Evolutionary conservation across 2,797 vertebrate genomes (phyloP).

Genomic region (Notoglanidium macrostoma): DNA sequence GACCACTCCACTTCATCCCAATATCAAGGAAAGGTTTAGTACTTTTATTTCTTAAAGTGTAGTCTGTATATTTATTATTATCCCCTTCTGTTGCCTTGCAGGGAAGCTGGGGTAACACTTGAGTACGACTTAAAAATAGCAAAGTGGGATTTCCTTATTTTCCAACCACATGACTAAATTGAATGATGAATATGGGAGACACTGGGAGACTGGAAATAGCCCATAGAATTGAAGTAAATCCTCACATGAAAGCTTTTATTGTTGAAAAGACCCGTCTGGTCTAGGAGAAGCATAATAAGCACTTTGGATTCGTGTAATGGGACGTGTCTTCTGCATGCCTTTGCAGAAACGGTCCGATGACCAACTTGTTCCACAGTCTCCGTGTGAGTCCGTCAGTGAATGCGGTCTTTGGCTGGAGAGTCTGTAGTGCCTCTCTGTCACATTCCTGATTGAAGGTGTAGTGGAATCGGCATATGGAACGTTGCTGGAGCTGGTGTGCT

Average conservation of each 20-base stretch:
- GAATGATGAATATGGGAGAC: conserved; percentile 25
- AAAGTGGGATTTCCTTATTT: conserved; percentile 32
- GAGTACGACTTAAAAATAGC: conserved; percentile 30
- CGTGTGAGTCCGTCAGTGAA: conserved; percentile 6
- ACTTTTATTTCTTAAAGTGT: background rate
- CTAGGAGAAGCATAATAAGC: conserved; percentile 70
- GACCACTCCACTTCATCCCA: too few relatives aligned
- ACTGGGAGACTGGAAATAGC: conserved; percentile 27
- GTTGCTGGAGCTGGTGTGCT: background rate
- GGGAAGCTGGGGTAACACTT: background rate
- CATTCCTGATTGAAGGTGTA: conserved; percentile 27
- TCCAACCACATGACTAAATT: conserved; percentile 37
- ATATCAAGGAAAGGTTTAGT: background rate
- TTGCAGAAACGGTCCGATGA: conserved; percentile 62
- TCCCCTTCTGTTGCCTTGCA: background rate
- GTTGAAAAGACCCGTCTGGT: conserved; percentile 66
- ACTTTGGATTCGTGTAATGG: conserved; percentile 71
- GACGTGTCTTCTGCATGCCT: conserved; percentile 64
- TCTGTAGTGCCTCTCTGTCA: conserved; percentile 16
- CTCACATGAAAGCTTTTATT: conserved; percentile 28
- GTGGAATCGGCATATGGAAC: conserved; percentile 1
- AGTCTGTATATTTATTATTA: background rate
- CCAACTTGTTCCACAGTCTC: conserved; percentile 69
- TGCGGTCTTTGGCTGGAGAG: conserved; percentile 11
- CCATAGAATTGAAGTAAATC: background rate